Evolutionary conservation across 2,113 vertebrate species (phyloP).

Genomic region (Elephantulus edwardii): DNA sequence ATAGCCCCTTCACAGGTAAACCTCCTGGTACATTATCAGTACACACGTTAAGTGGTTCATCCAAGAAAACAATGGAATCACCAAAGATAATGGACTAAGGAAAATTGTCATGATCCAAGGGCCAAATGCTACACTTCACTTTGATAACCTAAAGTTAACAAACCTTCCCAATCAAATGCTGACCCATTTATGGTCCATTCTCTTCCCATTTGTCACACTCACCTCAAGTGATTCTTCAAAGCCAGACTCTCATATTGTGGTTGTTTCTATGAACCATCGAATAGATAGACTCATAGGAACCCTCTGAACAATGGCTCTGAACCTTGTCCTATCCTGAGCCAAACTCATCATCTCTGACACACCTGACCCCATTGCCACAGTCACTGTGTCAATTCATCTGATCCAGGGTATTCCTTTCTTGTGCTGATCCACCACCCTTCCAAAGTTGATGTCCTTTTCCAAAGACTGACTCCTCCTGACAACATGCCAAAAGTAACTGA

Average conservation of each 20-base stretch:
- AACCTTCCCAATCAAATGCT: not conserved
- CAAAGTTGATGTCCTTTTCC: no score
- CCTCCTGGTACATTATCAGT: not conserved
- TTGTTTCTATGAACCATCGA: no score
- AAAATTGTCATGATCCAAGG: conserved; percentile 22
- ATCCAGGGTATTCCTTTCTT: no score
- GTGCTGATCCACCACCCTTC: no score
- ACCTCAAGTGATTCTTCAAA: not conserved
- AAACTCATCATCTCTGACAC: no score
- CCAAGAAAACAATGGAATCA: not conserved
- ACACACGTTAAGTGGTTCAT: not conserved
- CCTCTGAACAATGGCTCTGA: no score
- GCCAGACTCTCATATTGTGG: not conserved
- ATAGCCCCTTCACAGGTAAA: not conserved
- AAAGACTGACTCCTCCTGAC: no score
- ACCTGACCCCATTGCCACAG: no score
- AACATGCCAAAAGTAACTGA: no score
- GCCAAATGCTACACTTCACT: not conserved
- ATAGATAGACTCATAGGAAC: no score
- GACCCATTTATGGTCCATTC: not conserved
- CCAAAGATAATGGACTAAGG: not conserved
- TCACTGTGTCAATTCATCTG: no score
- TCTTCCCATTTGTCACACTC: not conserved
- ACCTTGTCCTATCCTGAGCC: no score
- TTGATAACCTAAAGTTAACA: conserved; percentile 11